A percentile compares a stretch with the other conserved stretches of the same genome.
These are phyloP conservation scores for Threskiornis aethiopicus DNA, from an alignment of 2,797 vertebrate genomes.

Conservation along the genomic window DNA sequence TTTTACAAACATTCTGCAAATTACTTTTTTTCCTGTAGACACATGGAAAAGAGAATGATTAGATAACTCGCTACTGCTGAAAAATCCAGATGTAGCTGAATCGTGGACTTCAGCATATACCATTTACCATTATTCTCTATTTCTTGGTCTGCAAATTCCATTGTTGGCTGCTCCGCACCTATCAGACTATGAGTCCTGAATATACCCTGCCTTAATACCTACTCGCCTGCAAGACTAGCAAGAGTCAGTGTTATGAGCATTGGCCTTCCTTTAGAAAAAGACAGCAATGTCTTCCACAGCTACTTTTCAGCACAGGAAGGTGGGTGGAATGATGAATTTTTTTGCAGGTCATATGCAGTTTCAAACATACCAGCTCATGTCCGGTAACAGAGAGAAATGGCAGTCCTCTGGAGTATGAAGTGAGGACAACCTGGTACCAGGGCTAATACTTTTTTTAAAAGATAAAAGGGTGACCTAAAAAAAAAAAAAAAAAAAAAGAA, in stretches of 20 bases:
- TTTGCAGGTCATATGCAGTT: background rate
- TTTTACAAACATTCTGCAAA: background rate
- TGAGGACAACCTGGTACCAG: slow-evolving; percentile 12
- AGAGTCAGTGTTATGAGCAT: background rate
- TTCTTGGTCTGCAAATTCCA: background rate
- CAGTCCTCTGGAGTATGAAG: slow-evolving; percentile 31
- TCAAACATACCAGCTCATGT: slow-evolving; percentile 25
- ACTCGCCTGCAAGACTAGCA: background rate
- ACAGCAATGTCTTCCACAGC: background rate
- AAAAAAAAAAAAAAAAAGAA: background rate
- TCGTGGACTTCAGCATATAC: background rate
- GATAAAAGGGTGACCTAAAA: background rate
- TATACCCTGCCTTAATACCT: background rate
- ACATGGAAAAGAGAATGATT: background rate
- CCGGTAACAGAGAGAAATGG: slow-evolving; percentile 33
- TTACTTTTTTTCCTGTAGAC: background rate
- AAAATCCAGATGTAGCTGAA: background rate
- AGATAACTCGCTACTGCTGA: background rate
- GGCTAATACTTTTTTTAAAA: background rate
- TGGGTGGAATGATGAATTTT: background rate
- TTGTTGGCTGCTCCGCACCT: background rate
- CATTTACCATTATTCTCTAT: background rate
- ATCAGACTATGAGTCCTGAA: background rate
- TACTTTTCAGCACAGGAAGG: background rate
- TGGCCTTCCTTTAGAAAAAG: background rate